These are phyloP conservation scores for Lamellibrachia satsuma DNA, from an alignment of 2,888 invertebrate genomes.

Conservation along the genomic window DNA sequence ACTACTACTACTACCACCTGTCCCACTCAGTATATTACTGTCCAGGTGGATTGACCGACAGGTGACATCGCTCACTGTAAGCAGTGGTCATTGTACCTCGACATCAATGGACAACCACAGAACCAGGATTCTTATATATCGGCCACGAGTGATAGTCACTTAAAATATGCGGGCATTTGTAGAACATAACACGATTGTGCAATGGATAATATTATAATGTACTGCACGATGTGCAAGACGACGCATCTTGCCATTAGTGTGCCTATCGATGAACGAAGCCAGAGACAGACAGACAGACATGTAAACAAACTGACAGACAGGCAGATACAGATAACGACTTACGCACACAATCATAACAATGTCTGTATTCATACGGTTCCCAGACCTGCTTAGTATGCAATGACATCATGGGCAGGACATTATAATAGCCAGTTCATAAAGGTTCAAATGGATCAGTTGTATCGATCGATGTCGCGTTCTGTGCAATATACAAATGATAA, in stretches of 20 bases:
- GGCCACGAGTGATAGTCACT: no score
- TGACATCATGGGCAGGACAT: not conserved
- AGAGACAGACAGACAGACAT: not conserved
- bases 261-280: not conserved
- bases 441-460: not conserved
- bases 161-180: no score
- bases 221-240: not conserved
- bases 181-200: no score
- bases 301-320: not conserved
- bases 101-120: no score
- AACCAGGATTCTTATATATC: no score
- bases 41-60: no score
- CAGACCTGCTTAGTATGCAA: not conserved
- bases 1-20: no score
- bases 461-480: not conserved
- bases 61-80: no score
- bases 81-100: no score
- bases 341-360: not conserved
- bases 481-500: not conserved
- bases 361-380: not conserved
- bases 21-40: no score
- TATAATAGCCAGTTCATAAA: not conserved
- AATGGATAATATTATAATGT: not conserved
- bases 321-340: not conserved
- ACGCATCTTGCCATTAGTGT: not conserved